phyloP scores from a whole-genome alignment of 2,797 vertebrate species.

The Aplochiton taeniatus region DNA sequence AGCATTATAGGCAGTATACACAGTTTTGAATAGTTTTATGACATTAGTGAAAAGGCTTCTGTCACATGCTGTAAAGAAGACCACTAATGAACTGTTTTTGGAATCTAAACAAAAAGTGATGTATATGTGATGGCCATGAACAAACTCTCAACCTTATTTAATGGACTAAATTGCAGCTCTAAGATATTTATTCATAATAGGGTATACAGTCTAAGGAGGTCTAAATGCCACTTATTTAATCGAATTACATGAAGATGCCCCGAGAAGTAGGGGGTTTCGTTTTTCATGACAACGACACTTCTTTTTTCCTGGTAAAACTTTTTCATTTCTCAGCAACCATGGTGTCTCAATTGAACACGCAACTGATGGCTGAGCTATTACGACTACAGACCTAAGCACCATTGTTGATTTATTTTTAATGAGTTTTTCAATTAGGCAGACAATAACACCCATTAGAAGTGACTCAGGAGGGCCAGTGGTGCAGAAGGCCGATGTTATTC shows the following conservation, averaged over 20 bases:
- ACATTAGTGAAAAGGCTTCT: too few relatives aligned
- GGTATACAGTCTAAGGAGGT: background rate
- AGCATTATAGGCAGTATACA: too few relatives aligned
- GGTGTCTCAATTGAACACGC: slow-evolving; percentile 54
- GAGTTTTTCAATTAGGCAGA: slow-evolving; percentile 71
- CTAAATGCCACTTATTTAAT: slow-evolving; percentile 16
- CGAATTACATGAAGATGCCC: slow-evolving; percentile 17
- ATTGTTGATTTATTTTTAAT: slow-evolving; percentile 78
- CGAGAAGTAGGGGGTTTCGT: background rate
- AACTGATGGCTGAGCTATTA: slow-evolving; percentile 65
- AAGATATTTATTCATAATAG: too few relatives aligned
- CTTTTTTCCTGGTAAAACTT: slow-evolving; percentile 36
- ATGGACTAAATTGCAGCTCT: too few relatives aligned
- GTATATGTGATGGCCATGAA: too few relatives aligned
- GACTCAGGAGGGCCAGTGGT: slow-evolving; percentile 51
- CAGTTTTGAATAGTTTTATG: too few relatives aligned
- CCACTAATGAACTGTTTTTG: too few relatives aligned
- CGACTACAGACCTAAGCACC: slow-evolving; percentile 62
- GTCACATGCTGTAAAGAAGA: too few relatives aligned
- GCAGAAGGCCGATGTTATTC: slow-evolving; percentile 15
- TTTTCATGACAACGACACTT: slow-evolving; percentile 31
- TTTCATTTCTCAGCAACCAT: slow-evolving; percentile 38
- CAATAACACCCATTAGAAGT: slow-evolving; percentile 68
- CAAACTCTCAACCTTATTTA: too few relatives aligned
- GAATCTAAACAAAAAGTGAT: too few relatives aligned